Percentiles rank a stretch among this genome's conserved stretches.
These are phyloP conservation scores for Taurulus bubalis DNA, from an alignment of 2,113 vertebrate genomes.

Conservation along the genomic window DNA sequence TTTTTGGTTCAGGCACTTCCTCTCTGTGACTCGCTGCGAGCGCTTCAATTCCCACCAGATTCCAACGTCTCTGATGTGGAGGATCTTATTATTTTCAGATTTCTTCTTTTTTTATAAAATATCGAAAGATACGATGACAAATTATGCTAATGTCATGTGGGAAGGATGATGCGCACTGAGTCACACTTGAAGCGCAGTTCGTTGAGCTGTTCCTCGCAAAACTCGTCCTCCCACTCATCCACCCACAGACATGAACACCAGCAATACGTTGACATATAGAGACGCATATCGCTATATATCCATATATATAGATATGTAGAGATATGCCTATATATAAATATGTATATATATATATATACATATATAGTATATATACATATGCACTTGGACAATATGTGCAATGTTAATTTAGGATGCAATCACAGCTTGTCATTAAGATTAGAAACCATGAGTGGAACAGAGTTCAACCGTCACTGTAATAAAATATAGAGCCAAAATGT, in stretches of 20 bases:
- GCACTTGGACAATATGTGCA: no score
- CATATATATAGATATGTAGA: no score
- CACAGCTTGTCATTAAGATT: no score
- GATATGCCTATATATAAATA: not conserved
- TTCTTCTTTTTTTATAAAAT: slow-evolving; percentile 31
- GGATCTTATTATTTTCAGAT: slow-evolving; percentile 47
- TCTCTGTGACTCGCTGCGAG: slow-evolving; percentile 52
- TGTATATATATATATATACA: not conserved
- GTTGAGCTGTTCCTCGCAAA: slow-evolving; percentile 27
- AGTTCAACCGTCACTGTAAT: no score
- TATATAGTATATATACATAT: no score
- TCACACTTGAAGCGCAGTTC: slow-evolving; percentile 33
- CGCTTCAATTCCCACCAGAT: slow-evolving; percentile 42
- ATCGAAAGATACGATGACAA: not conserved
- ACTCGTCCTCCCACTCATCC: slow-evolving; percentile 20
- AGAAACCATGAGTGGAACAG: no score
- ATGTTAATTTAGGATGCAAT: no score
- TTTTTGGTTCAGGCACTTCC: slow-evolving; percentile 46
- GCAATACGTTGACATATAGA: no score
- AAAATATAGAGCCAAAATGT: not conserved
- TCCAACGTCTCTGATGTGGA: slow-evolving; percentile 40
- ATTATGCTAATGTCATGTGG: slow-evolving; percentile 40
- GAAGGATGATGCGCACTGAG: slow-evolving; percentile 15
- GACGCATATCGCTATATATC: no score
- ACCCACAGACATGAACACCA: not conserved